These are phyloP conservation scores for Gopherus flavomarginatus DNA, from an alignment of 2,113 vertebrate genomes.

Conservation along the genomic window DNA sequence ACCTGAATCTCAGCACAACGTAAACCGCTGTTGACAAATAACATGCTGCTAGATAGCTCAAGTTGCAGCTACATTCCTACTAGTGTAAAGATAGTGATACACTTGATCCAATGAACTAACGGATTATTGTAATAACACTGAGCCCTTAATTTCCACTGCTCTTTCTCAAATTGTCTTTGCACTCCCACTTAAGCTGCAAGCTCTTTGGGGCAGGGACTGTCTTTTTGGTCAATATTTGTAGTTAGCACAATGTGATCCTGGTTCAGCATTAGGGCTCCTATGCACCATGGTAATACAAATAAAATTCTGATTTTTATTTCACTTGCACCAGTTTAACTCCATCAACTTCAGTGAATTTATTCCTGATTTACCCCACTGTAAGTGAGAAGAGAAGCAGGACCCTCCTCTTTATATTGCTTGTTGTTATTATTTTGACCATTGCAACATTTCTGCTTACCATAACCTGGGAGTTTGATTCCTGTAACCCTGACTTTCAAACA, in stretches of 20 bases:
- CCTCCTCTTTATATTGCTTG: background rate
- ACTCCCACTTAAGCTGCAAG: background rate
- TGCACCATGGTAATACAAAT: background rate
- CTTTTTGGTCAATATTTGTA: background rate
- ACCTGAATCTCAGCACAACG: slow-evolving; percentile 21
- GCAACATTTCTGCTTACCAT: background rate
- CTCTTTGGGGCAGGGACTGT: background rate
- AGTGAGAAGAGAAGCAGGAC: background rate
- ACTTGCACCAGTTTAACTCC: background rate
- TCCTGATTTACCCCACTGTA: background rate
- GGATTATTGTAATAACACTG: background rate
- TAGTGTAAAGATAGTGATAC: background rate
- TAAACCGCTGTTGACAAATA: slow-evolving; percentile 14
- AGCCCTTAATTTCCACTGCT: background rate
- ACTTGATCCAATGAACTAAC: background rate
- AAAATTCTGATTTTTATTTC: background rate
- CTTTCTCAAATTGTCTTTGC: background rate
- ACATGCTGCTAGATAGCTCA: background rate
- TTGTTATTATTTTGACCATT: background rate
- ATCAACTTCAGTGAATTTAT: background rate
- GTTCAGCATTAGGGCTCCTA: background rate
- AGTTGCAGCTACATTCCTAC: background rate
- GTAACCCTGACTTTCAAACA: background rate
- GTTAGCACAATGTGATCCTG: background rate
- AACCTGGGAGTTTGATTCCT: background rate